Evolutionary conservation across 2,113 vertebrate genomes (phyloP).

Genomic region (Mungos mungo): DNA sequence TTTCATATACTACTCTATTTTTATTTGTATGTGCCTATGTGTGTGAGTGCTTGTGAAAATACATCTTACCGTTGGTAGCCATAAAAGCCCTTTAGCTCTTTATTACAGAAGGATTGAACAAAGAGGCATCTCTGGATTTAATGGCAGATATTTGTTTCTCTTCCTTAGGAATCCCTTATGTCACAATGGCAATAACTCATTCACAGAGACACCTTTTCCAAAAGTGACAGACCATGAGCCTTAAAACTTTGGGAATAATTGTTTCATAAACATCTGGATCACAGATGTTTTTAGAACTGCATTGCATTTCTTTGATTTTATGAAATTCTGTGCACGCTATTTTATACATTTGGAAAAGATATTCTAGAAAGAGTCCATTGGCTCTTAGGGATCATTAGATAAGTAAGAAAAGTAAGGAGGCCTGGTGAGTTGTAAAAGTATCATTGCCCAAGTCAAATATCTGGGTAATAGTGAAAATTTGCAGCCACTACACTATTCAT

Average conservation of each 20-base stretch:
- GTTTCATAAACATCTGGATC: neutral
- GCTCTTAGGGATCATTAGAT: neutral
- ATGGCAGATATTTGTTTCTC: slow-evolving; percentile 52
- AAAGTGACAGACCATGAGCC: neutral
- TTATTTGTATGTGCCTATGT: neutral
- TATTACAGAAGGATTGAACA: neutral
- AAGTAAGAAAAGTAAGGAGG: neutral
- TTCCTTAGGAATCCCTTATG: slow-evolving; percentile 68
- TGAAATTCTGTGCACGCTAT: neutral
- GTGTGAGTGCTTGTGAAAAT: neutral
- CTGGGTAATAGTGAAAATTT: neutral
- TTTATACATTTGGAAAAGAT: neutral
- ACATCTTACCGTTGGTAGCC: neutral
- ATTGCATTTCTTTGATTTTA: neutral
- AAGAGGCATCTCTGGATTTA: neutral
- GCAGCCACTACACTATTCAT: neutral
- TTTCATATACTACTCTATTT: neutral
- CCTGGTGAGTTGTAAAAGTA: neutral
- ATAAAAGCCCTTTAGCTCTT: neutral
- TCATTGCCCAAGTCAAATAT: neutral
- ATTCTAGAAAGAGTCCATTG: neutral
- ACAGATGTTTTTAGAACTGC: neutral
- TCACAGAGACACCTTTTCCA: neutral
- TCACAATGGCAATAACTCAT: neutral
- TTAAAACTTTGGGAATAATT: neutral